A percentile compares a stretch with the other conserved stretches of the same genome.
phyloP scores from a whole-genome alignment of 1,140 invertebrate genomes.

The Trachymyrmex septentrionalis region DNA sequence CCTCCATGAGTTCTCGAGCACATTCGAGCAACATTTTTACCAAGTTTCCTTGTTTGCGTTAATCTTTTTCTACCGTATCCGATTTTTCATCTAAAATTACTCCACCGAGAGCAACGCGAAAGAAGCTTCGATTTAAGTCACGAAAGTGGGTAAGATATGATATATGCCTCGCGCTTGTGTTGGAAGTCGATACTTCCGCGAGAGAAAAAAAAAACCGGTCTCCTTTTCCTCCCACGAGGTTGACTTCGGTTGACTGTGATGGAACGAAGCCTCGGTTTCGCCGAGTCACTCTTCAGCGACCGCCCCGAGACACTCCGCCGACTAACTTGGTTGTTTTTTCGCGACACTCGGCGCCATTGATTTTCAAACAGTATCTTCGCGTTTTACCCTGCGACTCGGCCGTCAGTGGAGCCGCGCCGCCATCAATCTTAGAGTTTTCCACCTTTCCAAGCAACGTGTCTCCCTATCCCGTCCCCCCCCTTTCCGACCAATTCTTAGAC shows the following conservation, averaged over 20 bases:
- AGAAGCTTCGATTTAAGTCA: slow-evolving; percentile 32
- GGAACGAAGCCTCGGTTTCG: slow-evolving; percentile 57
- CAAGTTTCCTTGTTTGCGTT: slow-evolving; percentile 41
- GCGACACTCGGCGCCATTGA: slow-evolving; percentile 61
- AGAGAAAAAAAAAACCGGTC: background rate
- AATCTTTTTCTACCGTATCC: slow-evolving; percentile 26
- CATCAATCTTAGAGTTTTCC: slow-evolving; percentile 68
- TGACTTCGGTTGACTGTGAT: slow-evolving; percentile 58
- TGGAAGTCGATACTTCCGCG: slow-evolving; percentile 28
- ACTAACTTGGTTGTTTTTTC: slow-evolving; percentile 60
- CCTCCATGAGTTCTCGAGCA: background rate
- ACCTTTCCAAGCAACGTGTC: slow-evolving; percentile 61
- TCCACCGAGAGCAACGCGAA: slow-evolving; percentile 25
- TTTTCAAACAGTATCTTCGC: slow-evolving; percentile 61
- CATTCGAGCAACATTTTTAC: slow-evolving; percentile 30
- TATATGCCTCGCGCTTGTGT: slow-evolving; percentile 45
- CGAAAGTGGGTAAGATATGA: slow-evolving; percentile 56
- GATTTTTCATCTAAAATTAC: slow-evolving; percentile 47
- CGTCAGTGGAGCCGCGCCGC: slow-evolving; percentile 49
- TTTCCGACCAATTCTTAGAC: background rate
- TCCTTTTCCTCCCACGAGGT: slow-evolving; percentile 16
- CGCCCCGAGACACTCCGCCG: slow-evolving; percentile 49
- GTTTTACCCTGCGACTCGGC: slow-evolving; percentile 53
- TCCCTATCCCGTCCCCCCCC: slow-evolving; percentile 3
- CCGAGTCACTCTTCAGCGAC: slow-evolving; percentile 48